phyloP scores from a whole-genome alignment of 2,797 vertebrate genomes.

The Chiloscyllium punctatum region DNA sequence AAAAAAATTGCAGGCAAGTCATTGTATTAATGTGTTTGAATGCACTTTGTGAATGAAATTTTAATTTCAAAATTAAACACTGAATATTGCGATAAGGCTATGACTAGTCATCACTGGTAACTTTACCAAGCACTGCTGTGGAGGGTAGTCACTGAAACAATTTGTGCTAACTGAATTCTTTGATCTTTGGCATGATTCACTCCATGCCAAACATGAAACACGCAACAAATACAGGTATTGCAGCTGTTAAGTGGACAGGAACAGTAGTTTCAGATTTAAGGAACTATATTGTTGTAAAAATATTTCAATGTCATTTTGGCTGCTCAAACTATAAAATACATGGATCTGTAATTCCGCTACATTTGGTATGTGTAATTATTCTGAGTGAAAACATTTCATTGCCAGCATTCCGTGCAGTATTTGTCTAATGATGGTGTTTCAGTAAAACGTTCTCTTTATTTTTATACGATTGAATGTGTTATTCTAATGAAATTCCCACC shows the following conservation, averaged over 20 bases:
- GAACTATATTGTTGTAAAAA: not conserved
- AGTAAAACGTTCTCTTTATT: constrained; percentile 25
- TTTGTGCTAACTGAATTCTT: not conserved
- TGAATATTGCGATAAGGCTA: not conserved
- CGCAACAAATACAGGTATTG: too few relatives aligned
- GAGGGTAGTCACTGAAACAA: not conserved
- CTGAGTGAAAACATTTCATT: not conserved
- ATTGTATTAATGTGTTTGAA: not conserved
- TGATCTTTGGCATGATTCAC: not conserved
- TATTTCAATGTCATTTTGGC: not conserved
- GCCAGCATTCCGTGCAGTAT: not conserved
- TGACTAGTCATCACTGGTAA: not conserved
- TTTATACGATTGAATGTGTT: constrained; percentile 10
- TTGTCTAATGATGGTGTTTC: not conserved
- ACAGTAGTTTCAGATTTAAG: not conserved
- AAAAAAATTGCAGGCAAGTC: not conserved
- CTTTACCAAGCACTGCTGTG: not conserved
- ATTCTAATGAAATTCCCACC: not conserved
- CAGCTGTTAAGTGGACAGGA: not conserved
- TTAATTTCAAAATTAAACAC: constrained; percentile 30
- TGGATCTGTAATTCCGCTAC: not conserved
- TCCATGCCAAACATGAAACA: not conserved
- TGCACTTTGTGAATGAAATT: constrained; percentile 23
- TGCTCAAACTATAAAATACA: not conserved
- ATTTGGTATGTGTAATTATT: not conserved